These are phyloP conservation scores for Trachelipus rathkii DNA, from an alignment of 1,140 invertebrate genomes.

Conservation along the genomic window DNA sequence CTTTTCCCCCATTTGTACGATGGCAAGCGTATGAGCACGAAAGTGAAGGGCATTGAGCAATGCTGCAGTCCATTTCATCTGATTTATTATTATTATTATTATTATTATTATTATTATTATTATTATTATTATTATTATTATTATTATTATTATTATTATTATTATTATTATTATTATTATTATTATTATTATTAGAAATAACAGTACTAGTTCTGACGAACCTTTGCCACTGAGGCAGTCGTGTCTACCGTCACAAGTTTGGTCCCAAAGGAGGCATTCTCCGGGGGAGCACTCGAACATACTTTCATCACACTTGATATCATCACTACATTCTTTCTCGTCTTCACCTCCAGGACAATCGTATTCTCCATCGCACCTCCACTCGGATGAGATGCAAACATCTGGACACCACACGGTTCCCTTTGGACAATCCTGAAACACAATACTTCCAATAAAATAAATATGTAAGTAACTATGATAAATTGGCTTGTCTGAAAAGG, in stretches of 20 bases:
- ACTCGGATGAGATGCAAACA: constrained; percentile 57
- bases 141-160: neutral
- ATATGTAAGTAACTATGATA: neutral
- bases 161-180: neutral
- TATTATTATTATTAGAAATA: neutral
- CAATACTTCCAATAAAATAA: neutral
- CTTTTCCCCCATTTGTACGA: constrained; percentile 47
- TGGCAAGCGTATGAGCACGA: constrained; percentile 48
- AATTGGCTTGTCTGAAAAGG: neutral
- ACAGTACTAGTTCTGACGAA: neutral
- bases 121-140: neutral
- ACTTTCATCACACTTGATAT: constrained; percentile 29
- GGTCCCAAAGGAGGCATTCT: constrained; percentile 60
- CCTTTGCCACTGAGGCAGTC: constrained; percentile 85
- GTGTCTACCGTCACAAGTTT: constrained; percentile 74
- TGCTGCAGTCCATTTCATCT: constrained; percentile 33
- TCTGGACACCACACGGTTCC: constrained; percentile 28
- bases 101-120: neutral
- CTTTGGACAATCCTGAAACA: constrained; percentile 26
- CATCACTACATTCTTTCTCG: constrained; percentile 50
- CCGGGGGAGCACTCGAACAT: constrained; percentile 55
- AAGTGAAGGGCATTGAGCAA: constrained; percentile 45
- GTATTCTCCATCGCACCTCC: constrained; percentile 61
- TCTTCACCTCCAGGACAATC: constrained; percentile 60
- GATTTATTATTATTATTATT: neutral